Evolutionary conservation across 2,113 vertebrate genomes (phyloP).

Genomic region (Phoxinus phoxinus): DNA sequence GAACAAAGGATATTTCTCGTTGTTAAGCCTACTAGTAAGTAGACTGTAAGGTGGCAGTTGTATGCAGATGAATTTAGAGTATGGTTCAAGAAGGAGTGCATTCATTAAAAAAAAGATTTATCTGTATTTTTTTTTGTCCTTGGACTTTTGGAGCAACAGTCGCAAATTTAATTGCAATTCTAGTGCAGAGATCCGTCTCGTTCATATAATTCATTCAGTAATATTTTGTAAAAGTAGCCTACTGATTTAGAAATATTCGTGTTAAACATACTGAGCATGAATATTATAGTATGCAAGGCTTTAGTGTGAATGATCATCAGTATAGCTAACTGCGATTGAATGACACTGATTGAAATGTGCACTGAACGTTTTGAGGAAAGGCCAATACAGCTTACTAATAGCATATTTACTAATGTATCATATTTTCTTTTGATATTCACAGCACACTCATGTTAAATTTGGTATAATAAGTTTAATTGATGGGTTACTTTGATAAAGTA

Average conservation of each 20-base stretch:
- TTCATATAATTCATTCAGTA: background rate
- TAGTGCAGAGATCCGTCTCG: background rate
- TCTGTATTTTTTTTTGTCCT: no score
- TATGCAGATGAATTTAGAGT: background rate
- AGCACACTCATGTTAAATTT: background rate
- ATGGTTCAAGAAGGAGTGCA: background rate
- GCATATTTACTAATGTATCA: background rate
- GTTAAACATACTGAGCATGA: background rate
- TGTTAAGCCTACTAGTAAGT: background rate
- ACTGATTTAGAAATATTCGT: background rate
- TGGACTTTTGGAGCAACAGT: no score
- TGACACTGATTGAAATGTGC: background rate
- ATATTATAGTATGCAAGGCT: background rate
- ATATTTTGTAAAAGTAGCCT: background rate
- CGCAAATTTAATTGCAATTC: background rate
- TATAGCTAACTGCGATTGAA: background rate
- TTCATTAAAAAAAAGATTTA: background rate
- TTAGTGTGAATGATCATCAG: background rate
- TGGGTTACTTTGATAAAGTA: background rate
- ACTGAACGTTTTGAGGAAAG: background rate
- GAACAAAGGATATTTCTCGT: conserved; percentile 24
- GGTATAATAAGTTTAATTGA: conserved; percentile 5
- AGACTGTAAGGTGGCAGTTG: background rate
- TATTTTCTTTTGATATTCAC: conserved; percentile 5
- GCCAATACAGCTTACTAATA: background rate